These are phyloP conservation scores for Popillia japonica DNA, from an alignment of 1,140 invertebrate species.

Conservation along the genomic window DNA sequence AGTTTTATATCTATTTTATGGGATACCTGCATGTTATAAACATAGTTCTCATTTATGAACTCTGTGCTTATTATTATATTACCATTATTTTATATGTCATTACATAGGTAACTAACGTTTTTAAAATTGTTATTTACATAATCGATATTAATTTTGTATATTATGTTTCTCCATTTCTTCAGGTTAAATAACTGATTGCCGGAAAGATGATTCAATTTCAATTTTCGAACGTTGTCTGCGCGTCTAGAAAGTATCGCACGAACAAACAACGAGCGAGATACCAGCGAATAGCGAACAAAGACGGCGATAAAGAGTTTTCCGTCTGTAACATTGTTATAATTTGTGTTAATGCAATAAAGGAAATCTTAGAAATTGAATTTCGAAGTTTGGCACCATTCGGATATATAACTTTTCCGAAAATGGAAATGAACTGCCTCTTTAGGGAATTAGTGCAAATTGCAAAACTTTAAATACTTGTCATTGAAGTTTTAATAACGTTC, in stretches of 20 bases:
- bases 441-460: conserved; percentile 31
- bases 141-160: too few species aligned
- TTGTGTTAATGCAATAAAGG: conserved; percentile 32
- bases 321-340: conserved; percentile 28
- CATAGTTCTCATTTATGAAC: too few species aligned
- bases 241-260: background rate
- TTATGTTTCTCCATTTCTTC: too few species aligned
- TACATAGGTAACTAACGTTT: too few species aligned
- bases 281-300: background rate
- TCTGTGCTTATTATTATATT: too few species aligned
- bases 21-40: too few species aligned
- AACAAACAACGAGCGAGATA: conserved; percentile 1
- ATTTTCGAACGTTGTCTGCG: background rate
- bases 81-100: too few species aligned
- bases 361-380: conserved; percentile 28
- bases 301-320: background rate
- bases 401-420: conserved; percentile 34
- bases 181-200: too few species aligned
- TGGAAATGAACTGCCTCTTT: conserved; percentile 17
- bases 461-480: conserved; percentile 29
- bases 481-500: conserved; percentile 34
- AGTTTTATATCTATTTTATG: too few species aligned
- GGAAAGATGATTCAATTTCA: background rate
- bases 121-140: too few species aligned
- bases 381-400: conserved; percentile 22